Percentiles rank a stretch among this genome's conserved stretches.
Conservation (phyloP, 2,113 vertebrate genomes). For the Empidonax alnorum region DNA sequence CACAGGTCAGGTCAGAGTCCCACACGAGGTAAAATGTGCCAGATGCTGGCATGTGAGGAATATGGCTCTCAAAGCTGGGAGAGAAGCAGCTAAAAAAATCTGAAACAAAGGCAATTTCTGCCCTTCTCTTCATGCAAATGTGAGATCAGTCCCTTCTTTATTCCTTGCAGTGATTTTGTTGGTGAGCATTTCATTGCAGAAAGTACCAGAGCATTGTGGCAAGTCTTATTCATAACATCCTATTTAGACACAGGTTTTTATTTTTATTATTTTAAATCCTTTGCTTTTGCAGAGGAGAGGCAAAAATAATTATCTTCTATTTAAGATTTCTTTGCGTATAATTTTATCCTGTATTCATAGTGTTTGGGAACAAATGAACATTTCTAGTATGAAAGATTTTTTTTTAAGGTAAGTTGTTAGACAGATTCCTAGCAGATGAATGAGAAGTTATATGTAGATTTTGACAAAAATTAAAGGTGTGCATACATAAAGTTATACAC, state of each 20-base stretch:
- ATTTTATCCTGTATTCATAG: background rate
- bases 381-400: background rate
- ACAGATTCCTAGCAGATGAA: background rate
- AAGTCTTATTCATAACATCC: background rate
- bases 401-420: background rate
- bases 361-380: background rate
- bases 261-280: background rate
- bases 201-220: too few relatives aligned
- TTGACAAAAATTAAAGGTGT: background rate
- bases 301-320: background rate
- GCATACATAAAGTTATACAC: background rate
- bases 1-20: background rate
- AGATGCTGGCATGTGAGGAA: fast-evolving
- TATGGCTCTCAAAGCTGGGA: fast-evolving
- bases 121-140: background rate
- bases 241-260: background rate
- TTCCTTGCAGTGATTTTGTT: background rate
- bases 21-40: fast-evolving
- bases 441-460: background rate
- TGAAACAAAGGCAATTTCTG: background rate
- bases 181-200: background rate
- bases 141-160: background rate
- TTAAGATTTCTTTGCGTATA: background rate
- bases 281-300: background rate
- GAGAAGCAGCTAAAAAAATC: background rate